A percentile compares a stretch with the other conserved stretches of the same genome.
phyloP scores from a whole-genome alignment of 1,140 invertebrate genomes.

The Macrotrachela quadricornifera region DNA sequence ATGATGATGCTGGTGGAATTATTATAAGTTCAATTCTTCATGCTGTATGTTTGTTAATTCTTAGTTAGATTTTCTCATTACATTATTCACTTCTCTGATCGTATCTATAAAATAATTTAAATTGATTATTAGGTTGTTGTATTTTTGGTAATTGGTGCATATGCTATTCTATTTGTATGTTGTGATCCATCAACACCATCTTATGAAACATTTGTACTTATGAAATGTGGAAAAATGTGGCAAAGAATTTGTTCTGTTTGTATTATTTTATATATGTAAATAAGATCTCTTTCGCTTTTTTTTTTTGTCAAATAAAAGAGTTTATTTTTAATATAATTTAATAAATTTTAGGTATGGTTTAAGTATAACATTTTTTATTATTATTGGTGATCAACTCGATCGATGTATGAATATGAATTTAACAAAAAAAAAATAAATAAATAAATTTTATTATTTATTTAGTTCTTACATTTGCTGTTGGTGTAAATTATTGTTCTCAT shows the following conservation, averaged over 20 bases:
- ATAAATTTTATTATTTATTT: too few species aligned
- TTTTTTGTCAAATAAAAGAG: too few species aligned
- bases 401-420: conserved; percentile 26
- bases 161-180: conserved; percentile 41
- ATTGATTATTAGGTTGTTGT: conserved; percentile 32
- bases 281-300: too few species aligned
- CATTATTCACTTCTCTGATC: too few species aligned
- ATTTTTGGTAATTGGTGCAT: conserved; percentile 36
- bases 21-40: conserved; percentile 37
- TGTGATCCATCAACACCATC: conserved; percentile 32
- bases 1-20: conserved; percentile 44
- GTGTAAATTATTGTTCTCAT: conserved; percentile 23
- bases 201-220: conserved; percentile 36
- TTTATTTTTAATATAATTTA: too few species aligned
- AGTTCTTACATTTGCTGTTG: too few species aligned
- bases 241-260: conserved; percentile 35
- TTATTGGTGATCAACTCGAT: conserved; percentile 48
- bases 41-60: conserved; percentile 26
- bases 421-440: too few species aligned
- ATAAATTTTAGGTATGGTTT: conserved; percentile 34
- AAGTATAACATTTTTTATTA: conserved; percentile 45
- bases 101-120: too few species aligned
- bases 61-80: background rate
- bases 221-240: conserved; percentile 36
- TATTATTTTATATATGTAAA: conserved; percentile 40